A percentile compares a stretch with the other conserved stretches of the same genome.
These are phyloP conservation scores for Synanthedon myopaeformis DNA, from an alignment of 2,888 invertebrate genomes.

Conservation along the genomic window DNA sequence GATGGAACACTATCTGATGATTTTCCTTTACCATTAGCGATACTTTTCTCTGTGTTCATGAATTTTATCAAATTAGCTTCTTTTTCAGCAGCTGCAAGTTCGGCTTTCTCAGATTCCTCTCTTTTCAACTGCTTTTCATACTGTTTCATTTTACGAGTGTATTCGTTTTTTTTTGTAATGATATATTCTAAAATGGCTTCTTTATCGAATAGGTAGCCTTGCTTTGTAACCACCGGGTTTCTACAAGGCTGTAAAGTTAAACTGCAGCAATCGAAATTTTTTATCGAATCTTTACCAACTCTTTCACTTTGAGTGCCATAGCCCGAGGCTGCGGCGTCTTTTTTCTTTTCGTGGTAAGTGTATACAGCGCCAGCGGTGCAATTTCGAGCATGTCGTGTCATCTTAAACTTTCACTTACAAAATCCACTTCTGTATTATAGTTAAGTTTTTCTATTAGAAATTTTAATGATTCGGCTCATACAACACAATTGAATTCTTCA, in stretches of 20 bases:
- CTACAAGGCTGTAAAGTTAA: constrained; percentile 96
- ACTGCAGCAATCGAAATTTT: constrained; percentile 97
- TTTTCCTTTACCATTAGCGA: constrained; percentile 58
- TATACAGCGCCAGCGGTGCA: constrained; percentile 99
- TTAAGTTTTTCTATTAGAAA: no score
- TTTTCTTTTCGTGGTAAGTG: constrained; percentile 97
- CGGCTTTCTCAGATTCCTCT: constrained; percentile 77
- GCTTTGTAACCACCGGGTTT: constrained; percentile 84
- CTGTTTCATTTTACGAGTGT: constrained; percentile 88
- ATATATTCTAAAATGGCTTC: constrained; percentile 97
- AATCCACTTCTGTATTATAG: no score
- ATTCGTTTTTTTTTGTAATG: constrained; percentile 92
- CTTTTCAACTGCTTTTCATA: constrained; percentile 89
- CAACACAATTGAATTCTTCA: no score
- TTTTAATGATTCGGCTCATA: no score
- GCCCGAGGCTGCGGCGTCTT: constrained; percentile 94
- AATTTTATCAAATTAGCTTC: constrained; percentile 82
- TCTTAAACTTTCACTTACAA: constrained; percentile 26
- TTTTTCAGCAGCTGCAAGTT: constrained; percentile 79
- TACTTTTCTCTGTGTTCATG: constrained; percentile 84
- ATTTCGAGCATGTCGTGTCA: constrained; percentile 98
- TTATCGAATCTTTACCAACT: constrained; percentile 92
- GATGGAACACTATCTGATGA: constrained; percentile 16
- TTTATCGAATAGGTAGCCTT: constrained; percentile 96
- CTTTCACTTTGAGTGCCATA: constrained; percentile 89